phyloP scores from a whole-genome alignment of 2,113 vertebrate genomes.

The Muscicapa adusta region DNA sequence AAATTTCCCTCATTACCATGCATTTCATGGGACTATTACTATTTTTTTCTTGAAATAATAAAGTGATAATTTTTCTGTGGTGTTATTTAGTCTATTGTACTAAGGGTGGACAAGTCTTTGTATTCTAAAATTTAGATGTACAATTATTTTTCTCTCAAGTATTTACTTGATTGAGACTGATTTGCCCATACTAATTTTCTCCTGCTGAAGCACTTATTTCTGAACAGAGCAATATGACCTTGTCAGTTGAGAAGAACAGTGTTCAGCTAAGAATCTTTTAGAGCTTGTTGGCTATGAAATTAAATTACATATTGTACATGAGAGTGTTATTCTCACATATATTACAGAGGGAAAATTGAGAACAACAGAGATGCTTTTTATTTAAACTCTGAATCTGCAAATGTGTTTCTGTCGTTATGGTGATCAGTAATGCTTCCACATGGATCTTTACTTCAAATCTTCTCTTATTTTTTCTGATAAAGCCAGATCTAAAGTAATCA shows the following conservation, averaged over 20 bases:
- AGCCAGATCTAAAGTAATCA: background rate
- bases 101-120: background rate
- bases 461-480: background rate
- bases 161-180: background rate
- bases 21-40: background rate
- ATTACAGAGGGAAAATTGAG: background rate
- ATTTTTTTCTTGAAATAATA: background rate
- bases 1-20: background rate
- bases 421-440: background rate
- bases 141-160: background rate
- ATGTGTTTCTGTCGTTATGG: background rate
- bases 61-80: background rate
- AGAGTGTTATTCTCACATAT: background rate
- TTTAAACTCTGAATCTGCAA: background rate
- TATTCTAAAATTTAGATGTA: background rate
- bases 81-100: background rate
- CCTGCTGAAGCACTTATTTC: background rate
- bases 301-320: background rate
- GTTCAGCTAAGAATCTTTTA: background rate
- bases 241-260: background rate
- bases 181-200: conserved; percentile 17
- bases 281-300: background rate
- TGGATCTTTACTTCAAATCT: background rate
- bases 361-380: background rate
- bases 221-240: background rate